Percentiles rank a stretch among this genome's conserved stretches.
Conservation (phyloP, 2,113 vertebrate genomes). For the Synchiropus splendidus region DNA sequence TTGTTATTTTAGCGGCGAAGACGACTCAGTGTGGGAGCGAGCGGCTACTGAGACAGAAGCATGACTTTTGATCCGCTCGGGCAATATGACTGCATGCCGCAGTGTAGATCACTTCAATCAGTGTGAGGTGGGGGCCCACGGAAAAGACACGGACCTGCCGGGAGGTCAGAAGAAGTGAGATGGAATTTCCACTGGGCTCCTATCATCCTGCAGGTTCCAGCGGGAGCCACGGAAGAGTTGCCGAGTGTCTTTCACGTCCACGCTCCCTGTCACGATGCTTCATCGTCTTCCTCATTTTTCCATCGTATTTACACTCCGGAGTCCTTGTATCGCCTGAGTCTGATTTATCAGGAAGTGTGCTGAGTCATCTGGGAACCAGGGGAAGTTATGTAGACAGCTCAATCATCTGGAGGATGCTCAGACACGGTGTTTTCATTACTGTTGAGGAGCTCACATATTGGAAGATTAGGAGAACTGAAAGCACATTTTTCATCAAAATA, state of each 20-base stretch:
- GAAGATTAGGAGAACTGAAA: slow-evolving; percentile 50
- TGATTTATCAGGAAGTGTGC: slow-evolving; percentile 33
- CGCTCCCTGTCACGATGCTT: background rate
- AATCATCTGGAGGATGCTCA: slow-evolving; percentile 56
- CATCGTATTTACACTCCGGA: slow-evolving; percentile 1
- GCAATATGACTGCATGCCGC: slow-evolving; percentile 11
- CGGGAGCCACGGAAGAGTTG: background rate
- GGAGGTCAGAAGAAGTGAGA: slow-evolving; percentile 18
- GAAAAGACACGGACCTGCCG: slow-evolving; percentile 24
- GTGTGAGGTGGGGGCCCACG: slow-evolving; percentile 2
- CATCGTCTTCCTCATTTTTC: background rate
- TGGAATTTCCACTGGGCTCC: slow-evolving; percentile 24
- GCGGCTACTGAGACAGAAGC: slow-evolving; percentile 28
- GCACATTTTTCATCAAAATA: slow-evolving; percentile 14
- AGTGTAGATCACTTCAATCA: slow-evolving; percentile 24
- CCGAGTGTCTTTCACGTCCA: background rate
- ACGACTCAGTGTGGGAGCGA: slow-evolving; percentile 15
- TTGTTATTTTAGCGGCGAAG: slow-evolving; percentile 10
- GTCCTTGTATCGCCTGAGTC: slow-evolving; percentile 6
- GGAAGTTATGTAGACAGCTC: slow-evolving; percentile 29
- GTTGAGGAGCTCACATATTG: slow-evolving; percentile 64
- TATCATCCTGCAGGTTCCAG: slow-evolving; percentile 5
- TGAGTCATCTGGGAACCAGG: slow-evolving; percentile 32
- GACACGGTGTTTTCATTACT: slow-evolving; percentile 64
- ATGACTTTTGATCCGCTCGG: slow-evolving; percentile 24